Percentiles rank a stretch among this genome's conserved stretches.
These are phyloP conservation scores for Acipenser oxyrinchus DNA, from an alignment of 2,797 vertebrate species.

Conservation along the genomic window DNA sequence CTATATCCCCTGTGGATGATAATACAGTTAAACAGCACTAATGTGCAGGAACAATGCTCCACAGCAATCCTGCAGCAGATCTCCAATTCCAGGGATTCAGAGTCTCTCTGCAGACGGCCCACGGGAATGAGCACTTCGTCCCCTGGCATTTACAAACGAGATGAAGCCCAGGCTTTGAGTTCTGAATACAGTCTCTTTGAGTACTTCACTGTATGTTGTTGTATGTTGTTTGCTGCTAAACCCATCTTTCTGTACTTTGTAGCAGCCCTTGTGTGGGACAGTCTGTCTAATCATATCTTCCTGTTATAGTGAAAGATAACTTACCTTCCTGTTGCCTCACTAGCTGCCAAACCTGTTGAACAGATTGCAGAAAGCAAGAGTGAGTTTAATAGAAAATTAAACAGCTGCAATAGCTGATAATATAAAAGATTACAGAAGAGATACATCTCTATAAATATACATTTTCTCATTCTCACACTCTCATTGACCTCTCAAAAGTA, in stretches of 20 bases:
- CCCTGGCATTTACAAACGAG: not conserved
- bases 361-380: not conserved
- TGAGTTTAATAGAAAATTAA: not conserved
- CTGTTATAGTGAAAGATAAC: not conserved
- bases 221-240: too few relatives aligned
- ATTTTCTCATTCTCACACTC: not conserved
- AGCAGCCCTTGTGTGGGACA: too few relatives aligned
- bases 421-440: slow-evolving; percentile 3
- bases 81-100: slow-evolving; percentile 7
- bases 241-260: too few relatives aligned
- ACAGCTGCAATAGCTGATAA: not conserved
- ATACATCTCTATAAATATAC: not conserved
- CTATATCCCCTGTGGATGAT: too few relatives aligned
- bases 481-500: too few relatives aligned
- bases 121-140: slow-evolving; percentile 9
- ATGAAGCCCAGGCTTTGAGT: too few relatives aligned
- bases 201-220: too few relatives aligned
- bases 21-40: not conserved
- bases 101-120: slow-evolving; percentile 11
- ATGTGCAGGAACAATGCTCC: slow-evolving; percentile 5
- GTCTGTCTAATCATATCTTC: too few relatives aligned
- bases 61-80: slow-evolving; percentile 14
- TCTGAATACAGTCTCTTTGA: too few relatives aligned
- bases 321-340: slow-evolving; percentile 35
- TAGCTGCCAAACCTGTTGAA: slow-evolving; percentile 27